These are phyloP conservation scores for Cotesia congregata DNA, from an alignment of 2,888 invertebrate species.

Conservation along the genomic window DNA sequence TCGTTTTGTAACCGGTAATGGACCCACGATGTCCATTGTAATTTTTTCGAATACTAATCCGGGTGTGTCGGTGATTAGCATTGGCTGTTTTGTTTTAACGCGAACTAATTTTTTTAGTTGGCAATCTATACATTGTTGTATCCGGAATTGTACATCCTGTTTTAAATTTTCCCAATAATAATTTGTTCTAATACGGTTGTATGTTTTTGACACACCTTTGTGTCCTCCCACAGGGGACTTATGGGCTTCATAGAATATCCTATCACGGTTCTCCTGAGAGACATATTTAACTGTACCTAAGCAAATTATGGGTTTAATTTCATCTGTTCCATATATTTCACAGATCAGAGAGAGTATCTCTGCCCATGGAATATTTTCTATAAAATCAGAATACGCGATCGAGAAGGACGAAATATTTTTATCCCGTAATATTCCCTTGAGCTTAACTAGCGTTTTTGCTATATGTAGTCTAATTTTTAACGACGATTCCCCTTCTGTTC, in stretches of 20 bases:
- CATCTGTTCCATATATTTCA: not conserved
- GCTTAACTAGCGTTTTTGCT: no score
- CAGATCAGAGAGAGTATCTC: not conserved
- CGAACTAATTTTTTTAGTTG: slow-evolving; percentile 32
- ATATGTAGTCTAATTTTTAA: no score
- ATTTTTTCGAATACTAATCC: slow-evolving; percentile 33
- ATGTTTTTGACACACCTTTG: slow-evolving; percentile 34
- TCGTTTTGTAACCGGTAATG: slow-evolving; percentile 40
- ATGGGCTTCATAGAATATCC: slow-evolving; percentile 22
- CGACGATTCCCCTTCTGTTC: no score
- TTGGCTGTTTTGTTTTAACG: slow-evolving; percentile 37
- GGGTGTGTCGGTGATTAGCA: slow-evolving; percentile 38
- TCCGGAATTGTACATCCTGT: slow-evolving; percentile 24
- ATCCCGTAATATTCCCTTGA: no score
- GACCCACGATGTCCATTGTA: slow-evolving; percentile 45
- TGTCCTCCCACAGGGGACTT: slow-evolving; percentile 20
- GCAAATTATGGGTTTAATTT: slow-evolving; percentile 17
- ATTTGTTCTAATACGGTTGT: slow-evolving; percentile 26
- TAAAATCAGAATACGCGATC: no score
- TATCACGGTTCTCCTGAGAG: not conserved
- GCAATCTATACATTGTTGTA: slow-evolving; percentile 25
- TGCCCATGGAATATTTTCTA: not conserved
- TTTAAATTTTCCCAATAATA: slow-evolving; percentile 39
- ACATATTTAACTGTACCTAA: not conserved
- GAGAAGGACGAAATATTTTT: no score